Base-by-base conservation (phyloP, 2,797 vertebrate genomes). In the Antennarius maculatus region DNA sequence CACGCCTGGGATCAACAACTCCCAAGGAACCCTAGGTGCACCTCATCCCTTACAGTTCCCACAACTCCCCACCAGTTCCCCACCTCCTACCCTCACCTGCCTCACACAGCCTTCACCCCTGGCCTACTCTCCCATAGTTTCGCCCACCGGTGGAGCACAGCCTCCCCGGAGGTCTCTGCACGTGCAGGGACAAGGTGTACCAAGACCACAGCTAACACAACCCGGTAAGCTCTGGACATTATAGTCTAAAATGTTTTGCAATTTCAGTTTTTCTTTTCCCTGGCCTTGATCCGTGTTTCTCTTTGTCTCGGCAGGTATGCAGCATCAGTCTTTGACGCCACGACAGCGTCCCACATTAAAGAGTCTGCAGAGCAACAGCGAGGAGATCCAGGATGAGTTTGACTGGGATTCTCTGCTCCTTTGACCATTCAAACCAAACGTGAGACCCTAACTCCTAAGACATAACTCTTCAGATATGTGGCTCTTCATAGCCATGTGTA, bases 321-420 rank as follows among this genome's bases (percentile, higher is more conserved):
- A 95, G 63, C 86, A 95, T 68, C 92, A 86, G 69, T 86, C 84
- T 2, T 49, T 77, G 67, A 62, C 94, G 74, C 77, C 92, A 68
- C 88, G 93, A 77, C 89, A 91, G 73, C 86, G 88, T 83, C 68
- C 95, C 79, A 88, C 95, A 66, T 60, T 96, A 83, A 94, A 95
- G 93, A 88, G 92, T 88, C 76, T 94, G 87, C 92, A 93, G 50
- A 94, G 92, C 88, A 95, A 92, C 94, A 98, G 88, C 0, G 97
- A 99, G 80, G 97, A 99, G 92, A 93, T 99, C 86, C 96, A 96
- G 3, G 97, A 99, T 29, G 97, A 98, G 90, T 99, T 99, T 54
- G 96, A 99, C 83, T 99, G 97, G 97, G 97, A 99, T 59, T 94
- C 93, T 50, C 88, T 94, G 53, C 89, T 94, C 6, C 80, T 67